phyloP scores from a whole-genome alignment of 35 echinoderm and acorn worm genomes.

The Antedon bifida region DNA sequence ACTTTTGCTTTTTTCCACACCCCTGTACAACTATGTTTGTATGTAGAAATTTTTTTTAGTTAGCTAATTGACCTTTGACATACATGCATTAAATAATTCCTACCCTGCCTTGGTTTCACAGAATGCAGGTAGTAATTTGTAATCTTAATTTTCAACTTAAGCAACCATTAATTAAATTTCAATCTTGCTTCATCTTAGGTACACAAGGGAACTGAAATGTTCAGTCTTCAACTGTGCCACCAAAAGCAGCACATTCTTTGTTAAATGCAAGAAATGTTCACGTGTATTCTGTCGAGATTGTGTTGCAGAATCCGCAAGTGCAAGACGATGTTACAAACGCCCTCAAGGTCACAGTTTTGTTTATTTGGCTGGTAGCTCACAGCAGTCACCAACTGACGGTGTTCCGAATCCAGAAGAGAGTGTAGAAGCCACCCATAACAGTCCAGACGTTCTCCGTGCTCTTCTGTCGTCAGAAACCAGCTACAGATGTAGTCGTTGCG shows the following conservation, averaged over 20 bases:
- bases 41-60: no score
- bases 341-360: constrained; percentile 68
- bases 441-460: neutral
- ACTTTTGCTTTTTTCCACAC: no score
- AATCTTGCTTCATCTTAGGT: neutral
- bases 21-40: no score
- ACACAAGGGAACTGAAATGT: constrained; percentile 21
- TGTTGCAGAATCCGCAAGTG: constrained; percentile 27
- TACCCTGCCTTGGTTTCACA: no score
- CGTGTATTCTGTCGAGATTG: constrained; percentile 51
- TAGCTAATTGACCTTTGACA: no score
- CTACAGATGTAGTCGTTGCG: neutral
- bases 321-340: constrained; percentile 62
- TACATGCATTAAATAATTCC: no score
- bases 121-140: no score
- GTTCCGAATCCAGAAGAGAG: neutral
- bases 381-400: neutral
- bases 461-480: neutral
- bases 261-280: constrained; percentile 46
- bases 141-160: no score
- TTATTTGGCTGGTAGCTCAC: neutral
- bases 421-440: neutral
- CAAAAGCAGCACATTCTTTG: constrained; percentile 13
- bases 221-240: constrained; percentile 56
- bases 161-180: no score